Percentiles rank a stretch among this genome's conserved stretches.
These are phyloP conservation scores for Phalanger gymnotis DNA, from an alignment of 2,797 vertebrate species.

Conservation along the genomic window DNA sequence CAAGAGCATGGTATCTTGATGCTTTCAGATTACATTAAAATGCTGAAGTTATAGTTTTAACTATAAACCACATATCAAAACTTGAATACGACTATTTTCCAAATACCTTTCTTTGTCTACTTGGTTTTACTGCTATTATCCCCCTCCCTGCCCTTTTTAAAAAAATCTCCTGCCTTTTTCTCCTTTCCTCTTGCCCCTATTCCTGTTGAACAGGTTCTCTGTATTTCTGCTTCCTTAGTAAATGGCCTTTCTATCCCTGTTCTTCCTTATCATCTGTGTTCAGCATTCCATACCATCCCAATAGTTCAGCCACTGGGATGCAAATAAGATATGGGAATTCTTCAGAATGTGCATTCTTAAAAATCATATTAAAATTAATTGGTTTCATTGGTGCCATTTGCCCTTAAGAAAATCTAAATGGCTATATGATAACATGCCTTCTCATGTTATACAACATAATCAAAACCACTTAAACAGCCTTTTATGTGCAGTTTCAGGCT, in stretches of 20 bases:
- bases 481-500: background rate
- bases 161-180: background rate
- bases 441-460: background rate
- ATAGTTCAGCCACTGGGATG: background rate
- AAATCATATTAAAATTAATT: background rate
- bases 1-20: background rate
- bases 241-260: background rate
- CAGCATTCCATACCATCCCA: background rate
- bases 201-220: background rate
- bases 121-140: background rate
- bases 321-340: background rate
- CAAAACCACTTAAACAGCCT: background rate
- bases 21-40: background rate
- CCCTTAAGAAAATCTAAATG: background rate
- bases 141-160: background rate
- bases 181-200: background rate
- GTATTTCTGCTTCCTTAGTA: background rate
- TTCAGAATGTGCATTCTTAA: background rate
- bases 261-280: background rate
- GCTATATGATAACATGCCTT: background rate
- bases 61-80: background rate
- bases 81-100: background rate
- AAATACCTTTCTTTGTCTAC: background rate
- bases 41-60: background rate
- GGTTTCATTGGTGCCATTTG: background rate